These are phyloP conservation scores for Cyprinodon tularosa DNA, from an alignment of 2,113 vertebrate species.

Conservation along the genomic window DNA sequence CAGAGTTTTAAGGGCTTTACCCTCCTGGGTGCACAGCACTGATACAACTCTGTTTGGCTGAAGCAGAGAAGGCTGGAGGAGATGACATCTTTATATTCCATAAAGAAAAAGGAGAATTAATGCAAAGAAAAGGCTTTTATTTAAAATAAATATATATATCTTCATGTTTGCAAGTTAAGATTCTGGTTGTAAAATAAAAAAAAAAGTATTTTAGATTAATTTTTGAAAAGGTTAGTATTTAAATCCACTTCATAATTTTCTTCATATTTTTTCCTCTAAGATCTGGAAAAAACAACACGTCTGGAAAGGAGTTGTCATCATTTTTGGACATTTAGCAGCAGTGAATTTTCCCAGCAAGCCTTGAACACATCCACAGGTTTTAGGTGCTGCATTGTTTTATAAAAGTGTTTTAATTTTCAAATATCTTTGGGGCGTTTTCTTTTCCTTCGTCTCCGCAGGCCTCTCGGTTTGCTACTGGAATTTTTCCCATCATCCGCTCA, in stretches of 20 bases:
- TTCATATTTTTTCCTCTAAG: neutral
- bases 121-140: neutral
- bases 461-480: constrained; percentile 22
- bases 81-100: neutral
- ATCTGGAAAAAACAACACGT: too few relatives aligned
- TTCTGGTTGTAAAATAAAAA: neutral
- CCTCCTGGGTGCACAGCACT: constrained; percentile 12
- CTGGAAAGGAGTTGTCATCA: neutral
- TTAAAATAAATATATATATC: neutral
- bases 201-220: neutral
- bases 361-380: neutral
- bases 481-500: constrained; percentile 21
- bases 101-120: neutral
- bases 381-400: neutral
- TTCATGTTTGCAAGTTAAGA: neutral
- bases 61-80: constrained; percentile 1
- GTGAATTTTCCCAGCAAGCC: neutral
- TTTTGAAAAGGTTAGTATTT: neutral
- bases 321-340: neutral
- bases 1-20: constrained; percentile 7
- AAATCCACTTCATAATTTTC: neutral
- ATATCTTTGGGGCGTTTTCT: constrained; percentile 5
- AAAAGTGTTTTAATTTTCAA: constrained; percentile 7
- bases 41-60: constrained; percentile 10
- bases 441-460: constrained; percentile 1